phyloP scores from a whole-genome alignment of 2,888 invertebrate species.

The Pachycephus smyrnensis region DNA sequence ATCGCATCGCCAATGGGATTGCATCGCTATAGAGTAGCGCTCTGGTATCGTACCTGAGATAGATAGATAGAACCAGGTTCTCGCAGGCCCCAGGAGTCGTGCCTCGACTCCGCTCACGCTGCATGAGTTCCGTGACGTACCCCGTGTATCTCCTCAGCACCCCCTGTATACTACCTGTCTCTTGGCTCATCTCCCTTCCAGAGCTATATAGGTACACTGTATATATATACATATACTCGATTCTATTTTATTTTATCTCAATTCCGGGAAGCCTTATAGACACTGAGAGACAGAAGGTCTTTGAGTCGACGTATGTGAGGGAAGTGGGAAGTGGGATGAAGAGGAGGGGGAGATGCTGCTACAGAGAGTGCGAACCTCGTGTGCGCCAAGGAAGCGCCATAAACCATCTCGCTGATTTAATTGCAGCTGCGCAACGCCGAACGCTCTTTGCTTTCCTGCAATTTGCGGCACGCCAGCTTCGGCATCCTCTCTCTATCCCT shows the following conservation, averaged over 20 bases:
- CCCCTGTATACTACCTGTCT: slow-evolving; percentile 23
- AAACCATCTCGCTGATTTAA: slow-evolving; percentile 49
- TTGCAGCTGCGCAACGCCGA: slow-evolving; percentile 35
- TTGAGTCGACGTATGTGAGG: background rate
- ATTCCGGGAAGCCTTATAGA: slow-evolving; percentile 52
- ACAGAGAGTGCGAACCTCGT: background rate
- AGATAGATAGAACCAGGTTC: slow-evolving; percentile 45
- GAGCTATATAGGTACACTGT: background rate
- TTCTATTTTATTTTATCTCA: slow-evolving; percentile 47
- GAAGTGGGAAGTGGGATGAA: slow-evolving; percentile 12
- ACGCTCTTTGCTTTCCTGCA: slow-evolving; percentile 31
- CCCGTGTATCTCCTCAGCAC: slow-evolving; percentile 30
- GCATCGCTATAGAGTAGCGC: slow-evolving; percentile 57
- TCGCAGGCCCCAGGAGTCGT: slow-evolving; percentile 52
- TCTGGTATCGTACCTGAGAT: slow-evolving; percentile 55
- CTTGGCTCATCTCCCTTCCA: slow-evolving; percentile 26
- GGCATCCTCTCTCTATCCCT: background rate
- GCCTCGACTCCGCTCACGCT: slow-evolving; percentile 56
- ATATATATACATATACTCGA: slow-evolving; percentile 29
- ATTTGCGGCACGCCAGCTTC: slow-evolving; percentile 26
- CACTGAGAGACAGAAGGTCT: slow-evolving; percentile 23
- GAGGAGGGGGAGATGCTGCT: background rate
- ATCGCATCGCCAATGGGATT: slow-evolving; percentile 64
- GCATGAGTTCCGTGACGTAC: slow-evolving; percentile 63
- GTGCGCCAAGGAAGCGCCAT: slow-evolving; percentile 31